phyloP scores from a whole-genome alignment of 1,140 invertebrate genomes.

The Polypedilum vanderplanki region DNA sequence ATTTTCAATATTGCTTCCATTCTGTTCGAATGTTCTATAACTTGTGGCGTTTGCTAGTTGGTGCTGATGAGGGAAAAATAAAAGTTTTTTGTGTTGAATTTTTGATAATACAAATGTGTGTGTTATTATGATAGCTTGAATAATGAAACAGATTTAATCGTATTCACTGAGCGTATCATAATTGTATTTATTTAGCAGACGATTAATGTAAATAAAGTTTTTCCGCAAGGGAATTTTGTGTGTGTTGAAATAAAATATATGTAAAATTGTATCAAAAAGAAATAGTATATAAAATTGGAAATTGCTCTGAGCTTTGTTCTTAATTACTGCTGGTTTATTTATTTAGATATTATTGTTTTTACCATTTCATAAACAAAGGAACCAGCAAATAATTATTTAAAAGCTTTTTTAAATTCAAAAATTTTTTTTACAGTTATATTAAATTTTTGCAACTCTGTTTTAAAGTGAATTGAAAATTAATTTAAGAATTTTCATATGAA shows the following conservation, averaged over 20 bases:
- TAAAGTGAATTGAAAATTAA: too few species aligned
- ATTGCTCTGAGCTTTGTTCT: too few species aligned
- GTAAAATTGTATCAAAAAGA: background rate
- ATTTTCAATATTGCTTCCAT: constrained; percentile 3
- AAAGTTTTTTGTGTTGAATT: background rate
- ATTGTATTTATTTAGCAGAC: constrained; percentile 15
- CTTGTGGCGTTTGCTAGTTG: background rate
- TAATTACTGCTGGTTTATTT: too few species aligned
- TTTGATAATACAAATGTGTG: background rate
- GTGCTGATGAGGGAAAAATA: background rate
- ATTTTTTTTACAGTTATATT: too few species aligned
- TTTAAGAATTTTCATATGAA: too few species aligned
- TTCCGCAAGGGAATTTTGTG: background rate
- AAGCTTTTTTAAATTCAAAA: too few species aligned
- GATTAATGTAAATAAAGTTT: constrained; percentile 14
- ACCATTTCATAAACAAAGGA: too few species aligned
- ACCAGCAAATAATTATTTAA: too few species aligned
- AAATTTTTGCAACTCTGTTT: too few species aligned
- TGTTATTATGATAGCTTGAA: constrained; percentile 3
- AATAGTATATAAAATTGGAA: too few species aligned
- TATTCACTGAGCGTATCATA: background rate
- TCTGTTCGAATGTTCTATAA: background rate
- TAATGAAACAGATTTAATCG: constrained; percentile 13
- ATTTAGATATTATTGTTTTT: too few species aligned
- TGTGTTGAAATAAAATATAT: background rate